Base-by-base conservation (phyloP, 2,888 invertebrate genomes). In the Oligia latruncula region DNA sequence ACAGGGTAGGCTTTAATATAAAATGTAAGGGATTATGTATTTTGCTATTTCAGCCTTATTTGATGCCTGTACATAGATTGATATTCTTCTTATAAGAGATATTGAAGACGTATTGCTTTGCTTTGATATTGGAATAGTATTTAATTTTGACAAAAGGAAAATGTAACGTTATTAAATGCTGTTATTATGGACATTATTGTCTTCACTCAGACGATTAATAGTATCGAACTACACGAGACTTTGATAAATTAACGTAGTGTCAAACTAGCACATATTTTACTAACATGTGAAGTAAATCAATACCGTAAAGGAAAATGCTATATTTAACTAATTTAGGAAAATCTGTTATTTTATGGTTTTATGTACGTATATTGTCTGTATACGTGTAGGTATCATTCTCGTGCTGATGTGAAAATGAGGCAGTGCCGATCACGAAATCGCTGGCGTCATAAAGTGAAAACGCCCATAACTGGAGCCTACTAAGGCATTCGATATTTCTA, bases 361-460 rank as follows among this genome's bases (percentile, higher is more conserved):
- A 13, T 13, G 40, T 74, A 8, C 17, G 29, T 77, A 46, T 29
- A 60, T 17, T 43, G 5, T 23, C 3, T 49, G 49, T 75, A 62
- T 64, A 68, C 70, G 52, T 71, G 35, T 68, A 66, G 74, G 29
- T 73, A 85, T 80, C 70, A 82, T 87, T 82, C 35, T 75, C 52
- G 74, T 85, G 87, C 86, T 88, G 86, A 92, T 90, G 90, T 90
- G 89, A 92, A 90, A 90, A 91, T 91, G 90, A 91, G 87, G 90
- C 80, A 90, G 83, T 88, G 85, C 88, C 89, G 88, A 87, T 89
- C 89, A 90, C 89, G 90, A 83, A 90, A 89, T 87, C 85, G 87
- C 86, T 90, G 80, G 77, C 87, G 87, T 86, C 91, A 90, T 92
- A 92, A 93, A 93, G 88, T 88, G 89, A 88, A 91, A 91, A 91